phyloP scores from a whole-genome alignment of 2,113 vertebrate species.

The Excalfactoria chinensis region DNA sequence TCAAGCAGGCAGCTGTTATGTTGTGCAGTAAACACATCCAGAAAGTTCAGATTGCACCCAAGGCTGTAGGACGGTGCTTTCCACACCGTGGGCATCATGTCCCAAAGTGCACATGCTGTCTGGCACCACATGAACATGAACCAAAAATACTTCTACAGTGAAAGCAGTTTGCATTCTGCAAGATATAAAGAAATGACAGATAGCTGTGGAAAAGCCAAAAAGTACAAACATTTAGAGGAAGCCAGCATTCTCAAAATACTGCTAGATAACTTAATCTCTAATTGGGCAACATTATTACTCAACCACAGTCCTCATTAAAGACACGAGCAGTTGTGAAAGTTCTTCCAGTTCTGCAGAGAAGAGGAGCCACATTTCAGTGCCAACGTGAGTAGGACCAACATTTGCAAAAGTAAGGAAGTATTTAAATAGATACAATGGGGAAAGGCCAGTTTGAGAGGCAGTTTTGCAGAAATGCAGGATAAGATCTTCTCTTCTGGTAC shows the following conservation, averaged over 20 bases:
- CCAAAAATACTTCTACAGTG: not conserved
- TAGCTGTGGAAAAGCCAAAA: not conserved
- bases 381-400: not conserved
- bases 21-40: not conserved
- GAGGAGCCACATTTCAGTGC: not conserved
- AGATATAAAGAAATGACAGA: not conserved
- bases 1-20: not conserved
- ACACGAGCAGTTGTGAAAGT: not conserved
- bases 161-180: not conserved
- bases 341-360: not conserved
- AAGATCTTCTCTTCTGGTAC: not conserved
- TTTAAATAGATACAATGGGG: not conserved
- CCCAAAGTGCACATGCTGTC: not conserved
- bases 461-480: not conserved
- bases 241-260: conserved; percentile 7
- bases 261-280: not conserved
- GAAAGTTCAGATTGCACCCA: not conserved
- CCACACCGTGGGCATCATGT: accelerated
- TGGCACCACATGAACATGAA: not conserved
- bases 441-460: not conserved
- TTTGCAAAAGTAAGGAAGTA: not conserved
- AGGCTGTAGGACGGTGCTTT: not conserved
- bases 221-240: conserved; percentile 8
- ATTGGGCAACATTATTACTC: conserved; percentile 5
- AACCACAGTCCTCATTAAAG: not conserved